Percentiles rank a stretch among this genome's conserved stretches.
phyloP scores from a whole-genome alignment of 2,797 vertebrate genomes.

The Poeciliopsis turneri region DNA sequence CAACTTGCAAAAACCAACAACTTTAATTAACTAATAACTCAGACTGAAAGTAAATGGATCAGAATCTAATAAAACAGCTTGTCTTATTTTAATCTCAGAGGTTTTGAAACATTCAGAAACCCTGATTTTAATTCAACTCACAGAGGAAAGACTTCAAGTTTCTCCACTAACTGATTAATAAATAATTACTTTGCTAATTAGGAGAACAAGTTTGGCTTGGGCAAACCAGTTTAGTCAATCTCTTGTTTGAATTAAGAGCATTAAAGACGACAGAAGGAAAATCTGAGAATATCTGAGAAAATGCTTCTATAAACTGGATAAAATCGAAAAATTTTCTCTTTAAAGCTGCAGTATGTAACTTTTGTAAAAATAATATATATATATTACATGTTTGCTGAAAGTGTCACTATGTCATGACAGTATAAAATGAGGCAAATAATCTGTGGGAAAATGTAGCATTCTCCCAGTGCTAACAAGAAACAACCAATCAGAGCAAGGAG shows the following conservation, averaged over 20 bases:
- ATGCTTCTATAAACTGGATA: not conserved
- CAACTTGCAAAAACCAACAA: not conserved
- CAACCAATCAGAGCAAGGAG: too few species aligned
- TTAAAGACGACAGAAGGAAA: not conserved
- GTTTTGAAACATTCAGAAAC: not conserved
- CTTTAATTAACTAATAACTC: not conserved
- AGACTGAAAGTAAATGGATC: not conserved
- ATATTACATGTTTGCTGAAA: too few species aligned
- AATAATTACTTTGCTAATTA: constrained; percentile 12
- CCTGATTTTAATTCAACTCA: not conserved
- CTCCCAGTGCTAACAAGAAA: too few species aligned
- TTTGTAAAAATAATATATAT: too few species aligned
- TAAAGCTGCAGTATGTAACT: too few species aligned
- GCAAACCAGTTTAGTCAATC: not conserved
- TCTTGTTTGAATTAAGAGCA: not conserved
- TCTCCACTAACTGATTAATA: not conserved
- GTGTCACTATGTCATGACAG: too few species aligned
- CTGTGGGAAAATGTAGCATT: too few species aligned
- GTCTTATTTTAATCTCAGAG: constrained; percentile 3
- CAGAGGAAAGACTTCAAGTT: constrained; percentile 4
- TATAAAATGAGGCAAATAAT: too few species aligned
- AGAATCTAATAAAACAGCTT: not conserved
- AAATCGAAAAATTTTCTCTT: constrained; percentile 18
- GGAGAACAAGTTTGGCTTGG: constrained; percentile 1
- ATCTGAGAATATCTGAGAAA: constrained; percentile 1